Evolutionary conservation across 2,113 vertebrate genomes (phyloP), one percentile per base, ranked within the genome.

Genomic region (Ranitomeya imitator): DNA sequence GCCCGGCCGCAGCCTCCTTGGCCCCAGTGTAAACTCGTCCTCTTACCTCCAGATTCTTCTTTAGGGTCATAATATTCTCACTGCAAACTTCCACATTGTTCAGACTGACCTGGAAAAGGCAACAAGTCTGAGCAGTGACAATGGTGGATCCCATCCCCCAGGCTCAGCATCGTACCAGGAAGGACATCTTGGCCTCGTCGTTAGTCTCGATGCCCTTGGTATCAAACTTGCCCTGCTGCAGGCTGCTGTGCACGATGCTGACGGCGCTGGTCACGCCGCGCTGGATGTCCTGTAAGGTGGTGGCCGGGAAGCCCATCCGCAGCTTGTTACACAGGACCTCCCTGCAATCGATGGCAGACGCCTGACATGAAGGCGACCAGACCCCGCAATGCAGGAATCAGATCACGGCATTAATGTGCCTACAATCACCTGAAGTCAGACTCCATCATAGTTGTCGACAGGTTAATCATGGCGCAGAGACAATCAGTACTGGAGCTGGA

Each of bases 381-480:
- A 31, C 11, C 4, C 31, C 23, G 4, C 11, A 14, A 31, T 71
- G 23, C 37, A 45, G 2, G 37, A 45, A 45, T 45, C 37, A 45
- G 37, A 45, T 45, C 37, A 45, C 37, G 37, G 37, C 37, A 5
- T 45, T 45, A 45, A 45, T 45, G 37, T 45, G 8, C 61, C 9
- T 15, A 55, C 37, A 6, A 0, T 57, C 92, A 99, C 98, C 97
- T 97, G 95, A 99, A 99, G 92, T 99, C 97, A 0, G 97, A 97
- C 92, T 99, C 98, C 83, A 99, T 95, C 90, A 96, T 95, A 0
- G 97, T 98, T 92, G 97, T 98, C 14, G 98, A 95, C 15, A 98
- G 97, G 93, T 99, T 99, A 93, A 99, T 99, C 98, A 99, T 99
- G 45, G 98, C 98, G 45, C 98, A 99, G 85, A 99, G 97, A 57